Conservation (phyloP, 2,888 invertebrate species). For the Perdita meconis region DNA sequence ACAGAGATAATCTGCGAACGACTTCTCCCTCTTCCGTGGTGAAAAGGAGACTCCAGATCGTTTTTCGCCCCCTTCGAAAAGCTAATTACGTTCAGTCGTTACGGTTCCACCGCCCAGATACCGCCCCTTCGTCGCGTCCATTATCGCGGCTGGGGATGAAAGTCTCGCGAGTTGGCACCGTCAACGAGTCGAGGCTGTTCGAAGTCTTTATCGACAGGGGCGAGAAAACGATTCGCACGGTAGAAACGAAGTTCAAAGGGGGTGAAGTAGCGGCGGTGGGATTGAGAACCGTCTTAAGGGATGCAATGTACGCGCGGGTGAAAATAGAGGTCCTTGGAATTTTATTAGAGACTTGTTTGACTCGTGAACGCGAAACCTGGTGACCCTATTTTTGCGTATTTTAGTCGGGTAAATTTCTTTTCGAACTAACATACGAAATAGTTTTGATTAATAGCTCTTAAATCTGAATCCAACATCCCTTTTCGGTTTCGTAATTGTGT, state of each 20-base stretch:
- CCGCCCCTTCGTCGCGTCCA: constrained; percentile 10
- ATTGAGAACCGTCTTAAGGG: too few relatives aligned
- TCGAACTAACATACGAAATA: too few relatives aligned
- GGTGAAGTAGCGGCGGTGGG: neutral
- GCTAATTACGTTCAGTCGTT: constrained; percentile 69
- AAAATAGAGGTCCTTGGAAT: too few relatives aligned
- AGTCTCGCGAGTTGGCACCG: constrained; percentile 26
- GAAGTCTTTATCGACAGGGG: constrained; percentile 22
- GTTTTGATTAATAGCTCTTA: too few relatives aligned
- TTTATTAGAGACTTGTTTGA: too few relatives aligned
- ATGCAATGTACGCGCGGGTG: too few relatives aligned
- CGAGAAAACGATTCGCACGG: constrained; percentile 3
- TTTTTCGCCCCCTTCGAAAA: constrained; percentile 65
- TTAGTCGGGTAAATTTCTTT: too few relatives aligned
- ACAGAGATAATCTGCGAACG: constrained; percentile 69
- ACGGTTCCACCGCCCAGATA: constrained; percentile 46
- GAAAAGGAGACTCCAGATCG: constrained; percentile 30
- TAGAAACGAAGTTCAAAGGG: neutral
- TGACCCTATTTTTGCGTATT: too few relatives aligned
- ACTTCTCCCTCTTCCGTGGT: constrained; percentile 53
- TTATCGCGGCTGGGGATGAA: constrained; percentile 20
- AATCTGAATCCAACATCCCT: too few relatives aligned
- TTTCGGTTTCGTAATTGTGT: too few relatives aligned
- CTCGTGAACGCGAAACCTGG: too few relatives aligned
- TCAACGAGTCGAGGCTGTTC: constrained; percentile 13